A percentile compares a stretch with the other conserved stretches of the same genome.
Conservation (phyloP, 2,797 vertebrate genomes). For the Leptodactylus fallax region DNA sequence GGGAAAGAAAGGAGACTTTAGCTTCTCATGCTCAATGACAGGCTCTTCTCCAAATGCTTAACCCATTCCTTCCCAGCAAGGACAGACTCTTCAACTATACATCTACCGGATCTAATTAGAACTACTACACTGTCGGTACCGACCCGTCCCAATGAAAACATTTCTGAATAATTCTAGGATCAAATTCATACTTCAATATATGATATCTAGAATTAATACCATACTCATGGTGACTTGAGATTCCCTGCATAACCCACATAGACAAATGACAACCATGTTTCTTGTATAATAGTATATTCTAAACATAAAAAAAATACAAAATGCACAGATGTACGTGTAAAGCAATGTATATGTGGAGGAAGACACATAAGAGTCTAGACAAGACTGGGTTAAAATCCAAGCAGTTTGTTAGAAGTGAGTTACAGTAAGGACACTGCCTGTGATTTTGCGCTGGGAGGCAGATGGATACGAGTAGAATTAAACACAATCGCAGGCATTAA, state of each 20-base stretch:
- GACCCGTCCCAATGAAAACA: neutral
- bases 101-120: neutral
- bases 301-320: neutral
- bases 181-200: neutral
- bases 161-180: neutral
- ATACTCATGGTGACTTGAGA: no score
- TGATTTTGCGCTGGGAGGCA: constrained; percentile 70
- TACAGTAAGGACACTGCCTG: constrained; percentile 60
- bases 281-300: neutral
- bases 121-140: neutral
- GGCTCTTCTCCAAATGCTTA: constrained; percentile 45
- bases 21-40: constrained; percentile 61
- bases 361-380: neutral
- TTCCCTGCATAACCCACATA: neutral
- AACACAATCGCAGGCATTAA: constrained; percentile 68
- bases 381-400: constrained; percentile 36
- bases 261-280: no score
- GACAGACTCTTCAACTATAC: neutral
- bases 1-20: constrained; percentile 56
- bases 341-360: neutral
- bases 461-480: constrained; percentile 72
- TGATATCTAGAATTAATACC: no score
- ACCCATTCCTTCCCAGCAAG: constrained; percentile 45
- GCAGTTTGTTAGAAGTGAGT: constrained; percentile 61
- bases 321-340: neutral